Evolutionary conservation across 1,140 invertebrate genomes (phyloP).

Genomic region (Drosophila miranda): DNA sequence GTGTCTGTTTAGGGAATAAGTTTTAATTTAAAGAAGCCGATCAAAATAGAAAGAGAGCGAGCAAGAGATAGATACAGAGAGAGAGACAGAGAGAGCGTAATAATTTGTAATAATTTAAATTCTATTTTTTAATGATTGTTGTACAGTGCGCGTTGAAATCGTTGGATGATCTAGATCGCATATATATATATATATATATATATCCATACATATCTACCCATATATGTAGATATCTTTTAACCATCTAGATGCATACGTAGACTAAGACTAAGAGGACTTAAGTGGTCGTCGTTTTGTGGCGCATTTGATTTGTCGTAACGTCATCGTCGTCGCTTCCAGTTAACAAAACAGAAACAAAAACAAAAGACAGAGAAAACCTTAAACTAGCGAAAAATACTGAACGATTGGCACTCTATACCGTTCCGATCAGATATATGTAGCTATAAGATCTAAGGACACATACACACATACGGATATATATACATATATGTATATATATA

Average conservation of each 20-base stretch:
- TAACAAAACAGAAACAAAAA: conserved; percentile 36
- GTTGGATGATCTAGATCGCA: conserved; percentile 30
- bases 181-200: conserved; percentile 5
- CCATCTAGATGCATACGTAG: conserved; percentile 11
- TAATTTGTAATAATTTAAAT: conserved; percentile 72
- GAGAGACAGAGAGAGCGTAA: conserved; percentile 23
- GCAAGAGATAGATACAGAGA: not conserved
- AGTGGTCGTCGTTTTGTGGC: conserved; percentile 33
- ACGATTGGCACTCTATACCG: not conserved
- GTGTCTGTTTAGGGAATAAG: conserved; percentile 11
- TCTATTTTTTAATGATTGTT: conserved; percentile 62
- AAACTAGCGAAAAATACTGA: conserved; percentile 73
- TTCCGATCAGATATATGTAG: too few relatives aligned
- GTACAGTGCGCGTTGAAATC: conserved; percentile 67
- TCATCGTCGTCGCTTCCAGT: conserved; percentile 69
- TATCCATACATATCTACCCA: not conserved
- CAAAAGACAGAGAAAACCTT: conserved; percentile 22
- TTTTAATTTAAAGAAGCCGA: not conserved
- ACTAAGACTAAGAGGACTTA: conserved; percentile 15
- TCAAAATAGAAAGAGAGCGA: not conserved
- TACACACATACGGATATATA: conserved; percentile 8
- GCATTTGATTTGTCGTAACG: conserved; percentile 50
- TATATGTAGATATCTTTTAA: conserved; percentile 31
- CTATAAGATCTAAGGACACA: not conserved
- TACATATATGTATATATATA: not conserved